Base-by-base conservation (phyloP, 2,797 vertebrate species). In the Chelon labrosus region DNA sequence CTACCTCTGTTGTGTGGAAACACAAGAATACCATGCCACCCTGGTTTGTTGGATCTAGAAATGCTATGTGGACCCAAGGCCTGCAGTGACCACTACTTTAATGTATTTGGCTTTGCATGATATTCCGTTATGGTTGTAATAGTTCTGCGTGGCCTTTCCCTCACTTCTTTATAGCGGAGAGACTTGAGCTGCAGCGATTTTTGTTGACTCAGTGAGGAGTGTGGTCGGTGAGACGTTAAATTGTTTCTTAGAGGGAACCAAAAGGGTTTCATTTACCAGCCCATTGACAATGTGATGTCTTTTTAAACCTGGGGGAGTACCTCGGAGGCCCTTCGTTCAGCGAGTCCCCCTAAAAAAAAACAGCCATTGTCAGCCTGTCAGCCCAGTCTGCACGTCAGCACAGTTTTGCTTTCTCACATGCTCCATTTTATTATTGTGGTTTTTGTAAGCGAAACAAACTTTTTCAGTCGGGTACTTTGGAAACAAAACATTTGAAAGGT, bases 1-100 rank as follows among this genome's bases (percentile, higher is more conserved):
- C 93, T 94, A 84, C 90, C 81, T 86, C 59, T 20, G 13, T 0
- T 46, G 17, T 13, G 22, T 31, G 73, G 82, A 79, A 92, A 20
- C 41, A 50, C 86, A 87, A 22, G 13, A n/a, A 12, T 2, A n/a
- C 4, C 3, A 49, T 19, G 3, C 14, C 2, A 46, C 49, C 22
- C 44, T 25, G 0, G 12, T 9, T 41, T 81, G 22, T 3, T 14
- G 10, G 31, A 3, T 63, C 19, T 10, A 46, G 22, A 60, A 79
- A 65, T 37, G 27, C 17, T 13, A 3, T 53, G 20, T 50, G 16
- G 1, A 42, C 10, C 13, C 25, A 46, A 8, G 10, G 35, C 42
- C 39, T 41, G 50, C 58, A 5, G 22, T n/a, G 37, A 20, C 39
- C 46, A 46, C 60, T 35, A 35, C 19, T 19, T 16, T 47, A 11